phyloP scores from a whole-genome alignment of 2,888 invertebrate species.

The Polyommatus icarus region DNA sequence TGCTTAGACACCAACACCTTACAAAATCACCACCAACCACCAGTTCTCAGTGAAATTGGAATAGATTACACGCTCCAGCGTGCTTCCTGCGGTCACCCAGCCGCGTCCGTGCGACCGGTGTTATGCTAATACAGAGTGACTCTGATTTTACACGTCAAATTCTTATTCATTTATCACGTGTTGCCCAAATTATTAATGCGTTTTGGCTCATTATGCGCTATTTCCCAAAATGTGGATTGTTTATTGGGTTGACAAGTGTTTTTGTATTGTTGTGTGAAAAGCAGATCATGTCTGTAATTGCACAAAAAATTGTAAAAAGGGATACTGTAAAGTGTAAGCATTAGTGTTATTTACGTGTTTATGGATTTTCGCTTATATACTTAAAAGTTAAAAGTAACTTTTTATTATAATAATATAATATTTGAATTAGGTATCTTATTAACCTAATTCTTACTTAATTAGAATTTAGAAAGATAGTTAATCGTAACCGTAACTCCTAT shows the following conservation, averaged over 20 bases:
- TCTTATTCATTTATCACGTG: not conserved
- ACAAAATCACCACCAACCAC: constrained; percentile 5
- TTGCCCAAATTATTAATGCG: not conserved
- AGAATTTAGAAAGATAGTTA: not conserved
- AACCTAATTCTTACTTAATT: not conserved
- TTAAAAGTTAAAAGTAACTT: no score
- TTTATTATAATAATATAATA: not conserved
- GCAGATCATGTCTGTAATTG: no score
- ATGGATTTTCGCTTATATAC: no score
- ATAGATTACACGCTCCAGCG: constrained; percentile 45
- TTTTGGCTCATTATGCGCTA: not conserved
- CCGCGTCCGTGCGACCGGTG: constrained; percentile 8
- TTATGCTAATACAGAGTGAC: constrained; percentile 19
- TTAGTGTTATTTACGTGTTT: no score
- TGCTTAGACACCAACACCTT: not conserved
- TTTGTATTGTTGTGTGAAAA: not conserved
- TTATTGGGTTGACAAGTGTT: not conserved
- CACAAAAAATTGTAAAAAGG: no score
- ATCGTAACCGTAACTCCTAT: not conserved
- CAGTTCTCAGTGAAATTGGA: constrained; percentile 55
- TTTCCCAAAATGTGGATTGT: not conserved
- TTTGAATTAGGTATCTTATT: not conserved
- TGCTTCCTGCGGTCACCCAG: constrained; percentile 12
- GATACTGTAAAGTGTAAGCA: no score
- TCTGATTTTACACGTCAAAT: constrained; percentile 1